Evolutionary conservation across 2,113 vertebrate genomes (phyloP).

Genomic region (Perca schrenkii): DNA sequence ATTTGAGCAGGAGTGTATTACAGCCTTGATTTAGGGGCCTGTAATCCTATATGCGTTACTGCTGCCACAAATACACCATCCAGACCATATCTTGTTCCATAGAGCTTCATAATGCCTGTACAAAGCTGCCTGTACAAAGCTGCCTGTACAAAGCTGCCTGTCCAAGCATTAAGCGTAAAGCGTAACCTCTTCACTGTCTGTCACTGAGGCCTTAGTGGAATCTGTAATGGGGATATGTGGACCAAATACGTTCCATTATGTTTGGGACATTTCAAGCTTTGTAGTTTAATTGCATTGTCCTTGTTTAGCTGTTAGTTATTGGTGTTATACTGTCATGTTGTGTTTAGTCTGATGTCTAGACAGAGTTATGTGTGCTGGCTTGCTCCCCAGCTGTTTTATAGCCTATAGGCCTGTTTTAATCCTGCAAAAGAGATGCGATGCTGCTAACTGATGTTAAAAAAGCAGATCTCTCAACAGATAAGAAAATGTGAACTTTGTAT

Average conservation of each 20-base stretch:
- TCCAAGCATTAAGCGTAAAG: constrained; percentile 46
- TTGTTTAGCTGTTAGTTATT: constrained; percentile 29
- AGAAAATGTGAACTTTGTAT: constrained; percentile 72
- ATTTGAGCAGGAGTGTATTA: constrained; percentile 36
- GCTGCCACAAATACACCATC: constrained; percentile 35
- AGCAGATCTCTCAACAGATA: constrained; percentile 25
- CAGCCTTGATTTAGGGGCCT: constrained; percentile 69
- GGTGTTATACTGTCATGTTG: constrained; percentile 36
- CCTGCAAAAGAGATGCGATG: constrained; percentile 7
- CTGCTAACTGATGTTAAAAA: not conserved
- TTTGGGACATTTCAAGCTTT: constrained; percentile 10
- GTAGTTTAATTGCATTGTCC: constrained; percentile 23
- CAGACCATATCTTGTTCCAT: constrained; percentile 61
- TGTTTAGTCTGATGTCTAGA: constrained; percentile 67
- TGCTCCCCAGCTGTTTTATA: constrained; percentile 51
- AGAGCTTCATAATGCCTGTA: constrained; percentile 52
- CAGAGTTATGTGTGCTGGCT: constrained; percentile 53
- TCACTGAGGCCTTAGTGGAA: constrained; percentile 19
- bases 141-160: constrained; percentile 61
- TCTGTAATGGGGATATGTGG: constrained; percentile 3
- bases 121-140: no score
- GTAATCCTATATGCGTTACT: constrained; percentile 61
- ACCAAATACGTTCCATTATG: constrained; percentile 20
- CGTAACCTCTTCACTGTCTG: constrained; percentile 27
- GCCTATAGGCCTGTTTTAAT: constrained; percentile 38